These are phyloP conservation scores for Montipora foliosa DNA, from an alignment of 64 coral and sea anemone species.

Conservation along the genomic window DNA sequence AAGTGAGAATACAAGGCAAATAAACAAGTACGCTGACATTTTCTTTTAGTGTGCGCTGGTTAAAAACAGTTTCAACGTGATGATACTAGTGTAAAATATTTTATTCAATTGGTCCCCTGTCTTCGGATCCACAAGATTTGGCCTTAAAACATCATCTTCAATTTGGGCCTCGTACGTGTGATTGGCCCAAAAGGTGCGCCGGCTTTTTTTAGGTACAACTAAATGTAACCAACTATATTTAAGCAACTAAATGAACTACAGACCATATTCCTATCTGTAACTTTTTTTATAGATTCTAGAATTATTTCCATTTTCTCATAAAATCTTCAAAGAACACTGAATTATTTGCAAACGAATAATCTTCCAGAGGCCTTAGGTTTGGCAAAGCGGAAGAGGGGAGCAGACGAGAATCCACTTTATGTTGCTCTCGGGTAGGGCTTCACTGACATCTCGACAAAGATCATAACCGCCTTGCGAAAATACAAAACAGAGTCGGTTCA, in stretches of 20 bases:
- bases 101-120: background rate
- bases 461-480: background rate
- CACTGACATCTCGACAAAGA: background rate
- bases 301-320: slow-evolving; percentile 47
- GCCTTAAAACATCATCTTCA: background rate
- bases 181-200: background rate
- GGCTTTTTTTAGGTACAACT: background rate
- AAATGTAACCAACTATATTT: background rate
- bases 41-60: no score
- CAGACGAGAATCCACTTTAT: background rate
- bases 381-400: background rate
- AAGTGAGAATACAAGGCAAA: no score
- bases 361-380: background rate
- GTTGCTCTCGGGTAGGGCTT: background rate
- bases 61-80: background rate
- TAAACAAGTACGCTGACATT: no score
- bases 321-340: slow-evolving; percentile 53
- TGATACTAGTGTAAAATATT: background rate
- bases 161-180: background rate
- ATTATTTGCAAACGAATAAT: slow-evolving; percentile 25
- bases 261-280: slow-evolving; percentile 14
- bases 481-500: slow-evolving; percentile 10
- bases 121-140: background rate
- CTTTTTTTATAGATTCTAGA: slow-evolving; percentile 53
- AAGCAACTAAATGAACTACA: background rate